A percentile compares a stretch with the other conserved stretches of the same genome.
phyloP scores from a whole-genome alignment of 2,113 vertebrate genomes.

The Anthoscopus minutus region DNA sequence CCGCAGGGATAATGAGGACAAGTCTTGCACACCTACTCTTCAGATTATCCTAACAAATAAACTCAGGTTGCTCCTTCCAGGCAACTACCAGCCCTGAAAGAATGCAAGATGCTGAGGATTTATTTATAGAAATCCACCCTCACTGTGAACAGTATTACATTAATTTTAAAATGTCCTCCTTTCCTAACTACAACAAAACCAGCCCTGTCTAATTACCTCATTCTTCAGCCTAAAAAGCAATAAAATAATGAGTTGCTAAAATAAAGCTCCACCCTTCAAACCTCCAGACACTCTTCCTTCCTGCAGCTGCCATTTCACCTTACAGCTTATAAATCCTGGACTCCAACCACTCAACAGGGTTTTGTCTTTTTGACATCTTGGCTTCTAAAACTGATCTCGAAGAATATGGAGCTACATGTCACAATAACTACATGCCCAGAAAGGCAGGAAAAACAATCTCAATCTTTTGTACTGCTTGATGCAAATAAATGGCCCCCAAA shows the following conservation, averaged over 20 bases:
- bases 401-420: background rate
- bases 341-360: background rate
- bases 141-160: background rate
- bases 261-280: constrained; percentile 46
- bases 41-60: background rate
- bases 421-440: background rate
- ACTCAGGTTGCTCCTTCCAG: background rate
- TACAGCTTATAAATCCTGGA: constrained; percentile 35
- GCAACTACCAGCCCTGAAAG: background rate
- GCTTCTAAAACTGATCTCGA: constrained; percentile 12
- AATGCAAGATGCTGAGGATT: background rate
- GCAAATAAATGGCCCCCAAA: background rate
- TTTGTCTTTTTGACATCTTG: constrained; percentile 18
- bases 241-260: constrained; percentile 26
- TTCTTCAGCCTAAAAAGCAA: constrained; percentile 30
- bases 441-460: background rate
- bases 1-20: background rate
- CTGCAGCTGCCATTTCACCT: constrained; percentile 38
- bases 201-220: constrained; percentile 36
- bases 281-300: background rate
- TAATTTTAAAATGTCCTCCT: background rate
- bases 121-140: constrained; percentile 22
- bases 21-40: background rate
- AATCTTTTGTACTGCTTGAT: background rate
- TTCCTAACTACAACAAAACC: background rate